Conservation (phyloP, 1,140 invertebrate genomes). For the Drosophila equinoxialis region DNA sequence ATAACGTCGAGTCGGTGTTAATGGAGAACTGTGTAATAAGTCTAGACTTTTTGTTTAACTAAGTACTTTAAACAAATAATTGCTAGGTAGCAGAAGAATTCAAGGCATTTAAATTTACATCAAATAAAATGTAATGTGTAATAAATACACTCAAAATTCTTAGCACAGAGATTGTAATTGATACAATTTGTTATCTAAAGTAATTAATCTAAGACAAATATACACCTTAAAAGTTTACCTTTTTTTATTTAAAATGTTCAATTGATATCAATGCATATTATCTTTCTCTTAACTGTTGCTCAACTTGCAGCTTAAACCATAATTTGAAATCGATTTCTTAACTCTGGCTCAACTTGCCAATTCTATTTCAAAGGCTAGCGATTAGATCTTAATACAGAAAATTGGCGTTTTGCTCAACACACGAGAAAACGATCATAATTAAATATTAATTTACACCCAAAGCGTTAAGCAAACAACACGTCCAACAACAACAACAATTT, state of each 20-base stretch:
- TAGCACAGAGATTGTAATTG: too few species aligned
- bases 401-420: slow-evolving; percentile 58
- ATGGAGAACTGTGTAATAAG: too few species aligned
- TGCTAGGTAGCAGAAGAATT: too few species aligned
- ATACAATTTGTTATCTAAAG: background rate
- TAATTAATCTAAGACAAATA: slow-evolving; percentile 12
- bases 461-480: slow-evolving; percentile 78
- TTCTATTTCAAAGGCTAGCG: slow-evolving; percentile 47
- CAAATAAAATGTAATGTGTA: too few species aligned
- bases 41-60: too few species aligned
- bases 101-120: too few species aligned
- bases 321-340: slow-evolving; percentile 42
- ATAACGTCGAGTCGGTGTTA: too few species aligned
- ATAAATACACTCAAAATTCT: too few species aligned
- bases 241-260: background rate
- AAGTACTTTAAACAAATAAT: too few species aligned
- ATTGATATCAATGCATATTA: background rate
- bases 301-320: slow-evolving; percentile 18
- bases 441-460: slow-evolving; percentile 79
- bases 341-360: slow-evolving; percentile 46
- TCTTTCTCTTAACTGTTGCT: slow-evolving; percentile 1
- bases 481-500: slow-evolving; percentile 38
- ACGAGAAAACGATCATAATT: slow-evolving; percentile 70
- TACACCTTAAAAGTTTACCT: background rate
- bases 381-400: slow-evolving; percentile 72